Percentiles rank a stretch among this genome's conserved stretches.
phyloP scores from a whole-genome alignment of 2,888 invertebrate genomes.

The Chloroclystis v-ata region DNA sequence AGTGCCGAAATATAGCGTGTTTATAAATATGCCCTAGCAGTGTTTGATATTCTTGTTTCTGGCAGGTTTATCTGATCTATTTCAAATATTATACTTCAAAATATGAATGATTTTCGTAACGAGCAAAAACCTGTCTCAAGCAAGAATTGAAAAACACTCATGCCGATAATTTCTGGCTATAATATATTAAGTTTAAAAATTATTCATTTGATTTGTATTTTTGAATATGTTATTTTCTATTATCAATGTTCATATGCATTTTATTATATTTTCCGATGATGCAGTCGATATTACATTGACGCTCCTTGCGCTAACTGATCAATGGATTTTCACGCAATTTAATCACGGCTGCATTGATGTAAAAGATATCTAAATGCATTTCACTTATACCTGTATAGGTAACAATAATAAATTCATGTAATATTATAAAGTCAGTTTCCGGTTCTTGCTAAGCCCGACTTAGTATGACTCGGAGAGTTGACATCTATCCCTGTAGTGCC shows the following conservation, averaged over 20 bases:
- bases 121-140: background rate
- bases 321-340: background rate
- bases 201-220: slow-evolving; percentile 6
- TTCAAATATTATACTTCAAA: background rate
- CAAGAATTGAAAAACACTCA: background rate
- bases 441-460: slow-evolving; percentile 47
- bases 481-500: slow-evolving; percentile 17
- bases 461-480: slow-evolving; percentile 43
- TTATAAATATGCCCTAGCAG: background rate
- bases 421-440: slow-evolving; percentile 33
- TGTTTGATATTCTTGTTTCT: slow-evolving; percentile 1
- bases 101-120: background rate
- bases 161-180: slow-evolving; percentile 8
- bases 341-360: slow-evolving; percentile 1
- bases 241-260: slow-evolving; percentile 3
- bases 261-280: slow-evolving; percentile 7
- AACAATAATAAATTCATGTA: too few species aligned
- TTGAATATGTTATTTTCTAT: slow-evolving; percentile 5
- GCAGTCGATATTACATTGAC: slow-evolving; percentile 8
- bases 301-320: slow-evolving; percentile 1
- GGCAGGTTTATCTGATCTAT: background rate
- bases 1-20: too few species aligned
- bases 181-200: slow-evolving; percentile 2
- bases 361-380: slow-evolving; percentile 13
- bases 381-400: slow-evolving; percentile 3